phyloP scores from a whole-genome alignment of 2,888 invertebrate genomes.

The Caprella mutica region DNA sequence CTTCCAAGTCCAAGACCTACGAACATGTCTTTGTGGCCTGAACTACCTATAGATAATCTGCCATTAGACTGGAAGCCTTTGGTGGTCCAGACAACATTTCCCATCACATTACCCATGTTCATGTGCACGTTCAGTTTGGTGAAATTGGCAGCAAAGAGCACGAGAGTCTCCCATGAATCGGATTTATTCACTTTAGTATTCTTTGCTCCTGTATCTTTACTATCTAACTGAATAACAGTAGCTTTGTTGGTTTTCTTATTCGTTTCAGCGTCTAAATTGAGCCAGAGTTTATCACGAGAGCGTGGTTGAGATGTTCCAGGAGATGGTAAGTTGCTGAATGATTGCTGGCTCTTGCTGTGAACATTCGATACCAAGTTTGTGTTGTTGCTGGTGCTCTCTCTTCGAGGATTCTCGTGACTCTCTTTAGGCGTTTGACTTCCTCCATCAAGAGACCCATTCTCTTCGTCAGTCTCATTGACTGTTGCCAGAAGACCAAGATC shows the following conservation, averaged over 20 bases:
- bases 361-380: no score
- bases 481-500: conserved; percentile 52
- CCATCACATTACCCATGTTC: conserved; percentile 99
- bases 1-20: conserved; percentile 76
- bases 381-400: conserved; percentile 12
- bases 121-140: conserved; percentile 91
- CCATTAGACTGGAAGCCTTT: conserved; percentile 86
- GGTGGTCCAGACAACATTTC: conserved; percentile 90
- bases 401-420: not conserved
- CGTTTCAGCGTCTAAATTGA: conserved; percentile 24
- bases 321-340: conserved; percentile 11
- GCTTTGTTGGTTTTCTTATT: no score
- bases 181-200: conserved; percentile 41
- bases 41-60: conserved; percentile 81
- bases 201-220: not conserved
- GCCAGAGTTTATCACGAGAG: conserved; percentile 26
- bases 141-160: conserved; percentile 90
- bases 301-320: conserved; percentile 19
- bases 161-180: conserved; percentile 85
- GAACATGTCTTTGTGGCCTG: conserved; percentile 84
- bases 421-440: not conserved
- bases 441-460: not conserved
- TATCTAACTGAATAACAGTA: not conserved
- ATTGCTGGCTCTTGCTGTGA: not conserved
- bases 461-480: conserved; percentile 2